phyloP scores from a whole-genome alignment of 1,140 invertebrate species.

The Tetraneura akinire region DNA sequence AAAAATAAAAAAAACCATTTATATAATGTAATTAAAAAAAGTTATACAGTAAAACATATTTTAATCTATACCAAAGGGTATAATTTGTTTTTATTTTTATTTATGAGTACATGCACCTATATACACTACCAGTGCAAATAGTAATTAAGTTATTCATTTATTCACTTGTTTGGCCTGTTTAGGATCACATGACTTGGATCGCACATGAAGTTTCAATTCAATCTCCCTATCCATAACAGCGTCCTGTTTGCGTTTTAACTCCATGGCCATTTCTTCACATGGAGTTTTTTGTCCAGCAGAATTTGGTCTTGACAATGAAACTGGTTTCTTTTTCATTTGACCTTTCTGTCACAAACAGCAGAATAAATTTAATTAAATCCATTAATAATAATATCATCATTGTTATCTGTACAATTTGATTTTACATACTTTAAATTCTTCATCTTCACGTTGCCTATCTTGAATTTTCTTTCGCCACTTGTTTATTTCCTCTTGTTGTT shows the following conservation, averaged over 20 bases:
- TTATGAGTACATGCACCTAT: no score
- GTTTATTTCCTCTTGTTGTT: constrained; percentile 26
- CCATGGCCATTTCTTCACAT: constrained; percentile 41
- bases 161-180: constrained; percentile 34
- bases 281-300: constrained; percentile 6
- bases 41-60: no score
- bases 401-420: background rate
- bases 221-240: constrained; percentile 27
- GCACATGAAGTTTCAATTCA: constrained; percentile 25
- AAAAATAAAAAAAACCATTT: no score
- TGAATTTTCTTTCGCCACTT: constrained; percentile 39
- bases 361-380: background rate
- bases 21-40: no score
- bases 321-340: constrained; percentile 37
- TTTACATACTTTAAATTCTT: constrained; percentile 33
- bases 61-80: no score
- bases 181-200: constrained; percentile 22
- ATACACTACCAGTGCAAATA: no score
- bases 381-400: background rate
- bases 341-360: background rate
- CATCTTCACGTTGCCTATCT: constrained; percentile 27
- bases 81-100: no score
- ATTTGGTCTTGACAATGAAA: constrained; percentile 21
- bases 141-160: background rate
- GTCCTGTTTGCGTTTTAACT: constrained; percentile 32